These are phyloP conservation scores for Cygnus olor DNA, from an alignment of 2,797 vertebrate genomes.

Conservation along the genomic window DNA sequence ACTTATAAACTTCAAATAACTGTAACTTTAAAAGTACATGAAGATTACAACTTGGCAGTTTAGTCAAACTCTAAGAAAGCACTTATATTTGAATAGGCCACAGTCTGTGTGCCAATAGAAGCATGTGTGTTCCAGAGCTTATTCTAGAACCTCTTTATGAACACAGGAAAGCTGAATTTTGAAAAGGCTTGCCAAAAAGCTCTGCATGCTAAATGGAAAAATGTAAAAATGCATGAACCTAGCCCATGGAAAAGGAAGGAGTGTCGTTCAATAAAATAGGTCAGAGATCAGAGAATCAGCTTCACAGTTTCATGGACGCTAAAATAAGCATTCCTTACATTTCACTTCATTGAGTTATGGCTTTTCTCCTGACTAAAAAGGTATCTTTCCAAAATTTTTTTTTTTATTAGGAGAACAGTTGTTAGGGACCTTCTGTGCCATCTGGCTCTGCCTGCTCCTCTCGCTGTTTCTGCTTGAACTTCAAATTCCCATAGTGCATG, in stretches of 20 bases:
- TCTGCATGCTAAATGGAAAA: neutral
- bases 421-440: conserved; percentile 81
- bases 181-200: neutral
- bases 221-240: neutral
- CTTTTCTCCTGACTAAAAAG: neutral
- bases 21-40: neutral
- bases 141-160: neutral
- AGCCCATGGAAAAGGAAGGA: neutral
- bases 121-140: neutral
- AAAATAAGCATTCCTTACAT: neutral
- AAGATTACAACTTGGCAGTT: neutral
- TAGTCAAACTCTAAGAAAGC: neutral
- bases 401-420: neutral
- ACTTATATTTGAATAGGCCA: neutral
- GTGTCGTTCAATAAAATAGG: neutral
- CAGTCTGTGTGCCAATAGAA: neutral
- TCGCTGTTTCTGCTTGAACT: conserved; percentile 86
- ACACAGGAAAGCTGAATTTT: neutral
- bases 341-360: neutral
- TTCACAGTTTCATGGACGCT: neutral
- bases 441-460: conserved; percentile 87
- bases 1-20: neutral
- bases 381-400: neutral
- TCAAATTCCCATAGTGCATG: conserved; percentile 86
- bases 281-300: neutral